A percentile compares a stretch with the other conserved stretches of the same genome.
Evolutionary conservation across 2,888 invertebrate species (phyloP).

Genomic region (Drosophila neoperkinsi): DNA sequence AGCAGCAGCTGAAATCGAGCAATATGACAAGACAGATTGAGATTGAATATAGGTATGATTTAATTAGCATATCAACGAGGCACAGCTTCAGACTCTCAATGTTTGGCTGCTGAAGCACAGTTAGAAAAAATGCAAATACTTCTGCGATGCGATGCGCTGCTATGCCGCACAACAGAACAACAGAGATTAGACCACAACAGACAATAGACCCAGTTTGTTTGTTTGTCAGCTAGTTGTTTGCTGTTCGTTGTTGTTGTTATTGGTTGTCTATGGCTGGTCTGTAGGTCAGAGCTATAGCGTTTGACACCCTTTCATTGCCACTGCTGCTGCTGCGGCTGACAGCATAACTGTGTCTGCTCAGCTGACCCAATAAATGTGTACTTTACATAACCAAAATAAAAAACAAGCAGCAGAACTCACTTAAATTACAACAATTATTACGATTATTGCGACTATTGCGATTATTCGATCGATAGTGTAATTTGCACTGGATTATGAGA

Average conservation of each 20-base stretch:
- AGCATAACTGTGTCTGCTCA: constrained; percentile 31
- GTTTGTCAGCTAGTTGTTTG: constrained; percentile 16
- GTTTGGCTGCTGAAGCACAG: constrained; percentile 37
- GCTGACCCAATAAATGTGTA: constrained; percentile 44
- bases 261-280: constrained; percentile 37
- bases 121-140: constrained; percentile 70
- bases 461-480: constrained; percentile 12
- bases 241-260: constrained; percentile 4
- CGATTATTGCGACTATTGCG: background rate
- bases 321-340: background rate
- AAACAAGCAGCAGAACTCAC: constrained; percentile 18
- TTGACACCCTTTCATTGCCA: constrained; percentile 63
- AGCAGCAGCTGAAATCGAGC: constrained; percentile 41
- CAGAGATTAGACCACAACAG: constrained; percentile 39
- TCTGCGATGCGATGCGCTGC: background rate
- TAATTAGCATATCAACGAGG: constrained; percentile 74
- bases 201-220: constrained; percentile 54
- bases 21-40: constrained; percentile 69
- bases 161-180: constrained; percentile 39
- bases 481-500: constrained; percentile 23
- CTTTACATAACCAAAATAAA: constrained; percentile 51
- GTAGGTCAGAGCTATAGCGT: constrained; percentile 61
- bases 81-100: constrained; percentile 7
- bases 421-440: constrained; percentile 30
- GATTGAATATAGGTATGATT: constrained; percentile 61